Conservation (phyloP, 1,140 invertebrate species). For the Nasonia giraulti region DNA sequence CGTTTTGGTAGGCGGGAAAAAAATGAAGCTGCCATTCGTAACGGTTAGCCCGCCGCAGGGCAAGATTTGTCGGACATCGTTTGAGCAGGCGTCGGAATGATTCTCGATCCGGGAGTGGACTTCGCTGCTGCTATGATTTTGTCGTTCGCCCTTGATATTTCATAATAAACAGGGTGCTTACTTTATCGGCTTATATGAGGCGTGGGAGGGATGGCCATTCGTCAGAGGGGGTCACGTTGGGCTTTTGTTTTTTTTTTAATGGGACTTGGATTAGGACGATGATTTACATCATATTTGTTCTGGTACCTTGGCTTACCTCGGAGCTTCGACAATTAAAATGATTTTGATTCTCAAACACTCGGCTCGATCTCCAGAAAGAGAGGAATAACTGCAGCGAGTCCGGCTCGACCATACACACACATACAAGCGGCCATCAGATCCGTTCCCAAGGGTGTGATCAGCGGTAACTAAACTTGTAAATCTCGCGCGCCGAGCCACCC, state of each 20-base stretch:
- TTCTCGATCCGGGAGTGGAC: slow-evolving; percentile 36
- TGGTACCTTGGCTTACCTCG: too few species aligned
- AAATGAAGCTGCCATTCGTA: slow-evolving; percentile 70
- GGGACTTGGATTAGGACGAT: neutral
- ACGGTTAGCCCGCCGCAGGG: slow-evolving; percentile 60
- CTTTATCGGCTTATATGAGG: slow-evolving; percentile 20
- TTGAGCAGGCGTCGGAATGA: slow-evolving; percentile 40
- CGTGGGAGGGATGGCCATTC: slow-evolving; percentile 33
- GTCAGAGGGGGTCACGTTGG: neutral
- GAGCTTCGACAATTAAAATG: too few species aligned
- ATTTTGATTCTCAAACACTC: neutral
- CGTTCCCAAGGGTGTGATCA: slow-evolving; percentile 70
- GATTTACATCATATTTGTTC: neutral
- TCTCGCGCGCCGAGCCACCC: slow-evolving; percentile 64
- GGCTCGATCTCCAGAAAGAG: neutral
- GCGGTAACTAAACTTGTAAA: slow-evolving; percentile 73
- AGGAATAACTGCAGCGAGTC: neutral
- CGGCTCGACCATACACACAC: neutral
- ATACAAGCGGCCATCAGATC: slow-evolving; percentile 56
- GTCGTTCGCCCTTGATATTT: neutral
- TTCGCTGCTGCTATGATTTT: neutral
- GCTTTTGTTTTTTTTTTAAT: neutral
- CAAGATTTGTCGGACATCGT: slow-evolving; percentile 66
- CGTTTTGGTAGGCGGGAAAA: slow-evolving; percentile 54
- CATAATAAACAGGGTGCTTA: neutral